Conservation (phyloP, 53 echinoderm and acorn worm genomes). For the Luidia sarsii region DNA sequence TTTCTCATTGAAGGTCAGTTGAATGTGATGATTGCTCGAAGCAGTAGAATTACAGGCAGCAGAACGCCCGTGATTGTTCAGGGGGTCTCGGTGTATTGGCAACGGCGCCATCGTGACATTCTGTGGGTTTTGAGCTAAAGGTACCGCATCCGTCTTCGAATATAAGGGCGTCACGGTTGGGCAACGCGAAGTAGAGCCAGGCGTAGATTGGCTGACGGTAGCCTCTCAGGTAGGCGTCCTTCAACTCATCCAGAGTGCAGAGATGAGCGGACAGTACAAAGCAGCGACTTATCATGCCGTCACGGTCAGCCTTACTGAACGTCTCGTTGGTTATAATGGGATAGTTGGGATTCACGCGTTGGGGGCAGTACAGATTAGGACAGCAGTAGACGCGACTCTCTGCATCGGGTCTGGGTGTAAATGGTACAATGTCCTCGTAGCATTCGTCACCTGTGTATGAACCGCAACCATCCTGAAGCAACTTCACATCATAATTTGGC, state of each 20-base stretch:
- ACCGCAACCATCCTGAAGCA: background rate
- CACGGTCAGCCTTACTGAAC: background rate
- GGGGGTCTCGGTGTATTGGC: background rate
- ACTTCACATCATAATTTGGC: background rate
- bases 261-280: conserved; percentile 3
- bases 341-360: background rate
- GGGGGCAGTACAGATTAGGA: background rate
- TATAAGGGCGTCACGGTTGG: conserved; percentile 2
- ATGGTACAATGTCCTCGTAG: conserved; percentile 12
- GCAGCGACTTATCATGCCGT: conserved; percentile 1
- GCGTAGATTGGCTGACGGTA: background rate
- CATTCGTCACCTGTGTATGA: background rate
- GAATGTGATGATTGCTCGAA: too few species aligned
- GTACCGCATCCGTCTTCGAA: background rate
- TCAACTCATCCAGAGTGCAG: conserved; percentile 29
- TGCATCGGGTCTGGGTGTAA: background rate
- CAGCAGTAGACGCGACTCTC: background rate
- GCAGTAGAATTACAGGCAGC: too few species aligned
- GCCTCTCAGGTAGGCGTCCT: conserved; percentile 29
- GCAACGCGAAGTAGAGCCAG: background rate
- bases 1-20: too few species aligned
- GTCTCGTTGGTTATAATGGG: background rate
- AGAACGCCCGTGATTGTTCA: background rate
- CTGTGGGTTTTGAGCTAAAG: background rate
- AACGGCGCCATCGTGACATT: conserved; percentile 24